Conservation (phyloP, 2,113 vertebrate species). For the Microcebus ravelobensis region DNA sequence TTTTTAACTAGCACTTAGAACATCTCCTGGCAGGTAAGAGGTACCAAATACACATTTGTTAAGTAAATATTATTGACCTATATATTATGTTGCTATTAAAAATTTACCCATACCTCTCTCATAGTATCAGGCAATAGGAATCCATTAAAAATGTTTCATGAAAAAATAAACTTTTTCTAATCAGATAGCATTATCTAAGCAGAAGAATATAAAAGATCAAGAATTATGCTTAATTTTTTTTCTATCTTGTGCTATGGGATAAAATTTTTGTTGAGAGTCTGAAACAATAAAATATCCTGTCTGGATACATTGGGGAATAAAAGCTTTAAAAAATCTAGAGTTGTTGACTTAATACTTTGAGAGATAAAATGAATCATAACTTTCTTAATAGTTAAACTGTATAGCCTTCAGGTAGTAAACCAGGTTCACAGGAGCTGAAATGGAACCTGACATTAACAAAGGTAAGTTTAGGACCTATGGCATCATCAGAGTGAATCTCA, state of each 20-base stretch:
- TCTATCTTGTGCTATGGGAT: not conserved
- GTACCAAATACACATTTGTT: not conserved
- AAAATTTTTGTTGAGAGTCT: not conserved
- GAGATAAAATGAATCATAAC: not conserved
- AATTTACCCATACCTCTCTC: not conserved
- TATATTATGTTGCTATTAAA: not conserved
- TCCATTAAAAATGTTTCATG: not conserved
- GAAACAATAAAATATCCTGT: not conserved
- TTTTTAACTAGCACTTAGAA: not conserved
- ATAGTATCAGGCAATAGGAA: not conserved
- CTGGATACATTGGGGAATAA: not conserved
- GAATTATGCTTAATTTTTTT: not conserved
- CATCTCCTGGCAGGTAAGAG: not conserved
- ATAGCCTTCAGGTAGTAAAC: not conserved
- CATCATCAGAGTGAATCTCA: too few species aligned
- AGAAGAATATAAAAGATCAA: not conserved
- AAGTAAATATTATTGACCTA: not conserved
- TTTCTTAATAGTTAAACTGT: not conserved
- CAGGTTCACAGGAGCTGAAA: not conserved
- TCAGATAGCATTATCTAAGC: not conserved
- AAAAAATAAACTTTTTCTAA: not conserved
- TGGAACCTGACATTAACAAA: not conserved
- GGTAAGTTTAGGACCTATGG: not conserved
- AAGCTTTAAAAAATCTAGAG: not conserved
- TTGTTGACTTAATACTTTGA: not conserved